Evolutionary conservation across 2,888 invertebrate genomes (phyloP), one percentile per base, ranked within the genome.

Genomic region (Drosophila mimetica): DNA sequence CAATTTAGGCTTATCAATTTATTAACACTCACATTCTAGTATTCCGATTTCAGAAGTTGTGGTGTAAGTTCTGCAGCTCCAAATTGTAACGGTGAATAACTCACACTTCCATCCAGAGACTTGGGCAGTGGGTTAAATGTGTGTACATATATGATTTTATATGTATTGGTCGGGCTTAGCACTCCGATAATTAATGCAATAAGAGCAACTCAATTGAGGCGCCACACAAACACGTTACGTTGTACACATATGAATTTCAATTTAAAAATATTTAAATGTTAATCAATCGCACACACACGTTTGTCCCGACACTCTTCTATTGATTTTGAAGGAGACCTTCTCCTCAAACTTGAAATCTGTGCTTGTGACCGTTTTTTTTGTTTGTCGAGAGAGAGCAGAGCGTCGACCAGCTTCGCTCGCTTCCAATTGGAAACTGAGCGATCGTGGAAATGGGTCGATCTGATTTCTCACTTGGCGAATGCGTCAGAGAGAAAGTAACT

Each of bases 191-290:
- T 69, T 69, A 41, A 34, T 7, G 36, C 52, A 58, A 64, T 53
- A 39, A 32, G 7, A 25, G 13, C 14, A 34, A 37, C n/a, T 39
- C 13, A 18, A 18, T 34, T 34, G 47, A 9, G 39, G 63, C 47
- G 63, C 61, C 61, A 60, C 60, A 61, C 37, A 36, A 20, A 22
- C 54, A 28, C 54, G 11, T 14, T 60, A 20, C 20, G 7, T 6
- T 60, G 18, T 41, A 42, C 20, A 39, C 18, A 51, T 18, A 14
- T n/a, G 16, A 44, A 37, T 34, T 37, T 39, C 25, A 44, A 51
- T 64, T 64, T 18, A 51, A 37, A 65, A 51, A 30, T 65, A 51
- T 44, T 51, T 32, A 58, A 42, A 22, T 37, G 42, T 39, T 69
- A 51, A 36, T 51, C 46, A 53, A 39, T 25, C 32, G 44, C 60